Evolutionary conservation across 2,113 vertebrate species (phyloP).

Genomic region (Lutjanus erythropterus): DNA sequence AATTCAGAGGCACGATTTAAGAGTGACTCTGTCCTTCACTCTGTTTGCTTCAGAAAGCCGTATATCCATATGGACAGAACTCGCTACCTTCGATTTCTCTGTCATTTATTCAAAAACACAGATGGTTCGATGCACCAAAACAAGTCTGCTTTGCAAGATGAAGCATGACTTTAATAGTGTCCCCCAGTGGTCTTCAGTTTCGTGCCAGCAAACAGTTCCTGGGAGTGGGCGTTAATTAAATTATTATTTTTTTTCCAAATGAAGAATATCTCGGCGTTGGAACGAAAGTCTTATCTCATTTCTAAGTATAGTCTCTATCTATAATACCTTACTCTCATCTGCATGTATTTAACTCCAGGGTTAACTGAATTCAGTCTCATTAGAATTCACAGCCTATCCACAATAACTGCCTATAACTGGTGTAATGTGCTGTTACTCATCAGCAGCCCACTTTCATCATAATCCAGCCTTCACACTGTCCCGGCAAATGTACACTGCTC

Average conservation of each 20-base stretch:
- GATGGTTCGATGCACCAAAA: constrained; percentile 26
- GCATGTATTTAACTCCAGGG: constrained; percentile 67
- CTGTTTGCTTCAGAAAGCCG: constrained; percentile 9
- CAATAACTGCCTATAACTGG: constrained; percentile 30
- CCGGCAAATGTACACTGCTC: not conserved
- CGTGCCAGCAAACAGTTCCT: constrained; percentile 18
- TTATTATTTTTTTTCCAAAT: constrained; percentile 5
- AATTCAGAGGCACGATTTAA: not conserved
- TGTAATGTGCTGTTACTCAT: constrained; percentile 21
- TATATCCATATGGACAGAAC: not conserved
- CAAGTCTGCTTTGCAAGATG: constrained; percentile 10
- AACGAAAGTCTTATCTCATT: not conserved
- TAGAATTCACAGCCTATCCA: constrained; percentile 38
- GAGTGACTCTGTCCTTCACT: not conserved
- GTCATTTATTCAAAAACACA: constrained; percentile 25
- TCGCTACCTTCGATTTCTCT: not conserved
- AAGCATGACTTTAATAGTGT: constrained; percentile 31
- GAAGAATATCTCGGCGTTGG: constrained; percentile 11
- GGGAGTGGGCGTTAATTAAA: not conserved
- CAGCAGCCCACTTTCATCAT: constrained; percentile 15
- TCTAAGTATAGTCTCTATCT: constrained; percentile 39
- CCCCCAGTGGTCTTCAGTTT: constrained; percentile 10
- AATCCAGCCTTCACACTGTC: constrained; percentile 5
- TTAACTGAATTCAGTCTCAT: constrained; percentile 54
- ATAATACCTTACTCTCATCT: constrained; percentile 26